phyloP scores from a whole-genome alignment of 2,797 vertebrate species.

The Avahi laniger region DNA sequence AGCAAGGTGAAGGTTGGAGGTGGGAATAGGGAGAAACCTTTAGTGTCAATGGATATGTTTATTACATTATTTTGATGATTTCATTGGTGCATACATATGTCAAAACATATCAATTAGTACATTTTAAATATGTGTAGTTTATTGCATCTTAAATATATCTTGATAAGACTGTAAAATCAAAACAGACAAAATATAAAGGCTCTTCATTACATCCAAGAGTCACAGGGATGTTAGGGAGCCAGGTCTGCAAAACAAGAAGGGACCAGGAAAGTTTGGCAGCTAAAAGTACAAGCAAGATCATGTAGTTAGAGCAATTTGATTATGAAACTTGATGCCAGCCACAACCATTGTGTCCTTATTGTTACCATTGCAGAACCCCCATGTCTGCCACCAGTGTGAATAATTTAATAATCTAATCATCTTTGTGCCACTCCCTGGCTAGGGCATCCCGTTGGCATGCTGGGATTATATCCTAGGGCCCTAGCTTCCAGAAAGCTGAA shows the following conservation, averaged over 20 bases:
- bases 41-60: not conserved
- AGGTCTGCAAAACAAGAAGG: not conserved
- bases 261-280: not conserved
- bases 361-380: fast-evolving
- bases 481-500: not conserved
- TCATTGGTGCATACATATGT: not conserved
- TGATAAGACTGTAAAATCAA: not conserved
- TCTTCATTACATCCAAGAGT: not conserved
- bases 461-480: not conserved
- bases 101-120: not conserved
- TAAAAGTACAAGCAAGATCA: not conserved
- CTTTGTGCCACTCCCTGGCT: not conserved
- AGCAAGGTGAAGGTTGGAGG: not conserved
- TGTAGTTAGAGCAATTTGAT: not conserved
- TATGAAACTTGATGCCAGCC: not conserved
- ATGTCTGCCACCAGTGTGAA: not conserved
- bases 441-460: not conserved
- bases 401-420: not conserved
- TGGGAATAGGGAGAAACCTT: not conserved
- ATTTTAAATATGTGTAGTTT: not conserved
- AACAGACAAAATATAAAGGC: not conserved
- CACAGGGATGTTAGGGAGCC: not conserved
- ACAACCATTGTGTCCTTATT: not conserved
- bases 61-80: not conserved
- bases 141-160: not conserved